Evolutionary conservation across 2,797 vertebrate species (phyloP).

Genomic region (Acrossocheilus wenchowensis): DNA sequence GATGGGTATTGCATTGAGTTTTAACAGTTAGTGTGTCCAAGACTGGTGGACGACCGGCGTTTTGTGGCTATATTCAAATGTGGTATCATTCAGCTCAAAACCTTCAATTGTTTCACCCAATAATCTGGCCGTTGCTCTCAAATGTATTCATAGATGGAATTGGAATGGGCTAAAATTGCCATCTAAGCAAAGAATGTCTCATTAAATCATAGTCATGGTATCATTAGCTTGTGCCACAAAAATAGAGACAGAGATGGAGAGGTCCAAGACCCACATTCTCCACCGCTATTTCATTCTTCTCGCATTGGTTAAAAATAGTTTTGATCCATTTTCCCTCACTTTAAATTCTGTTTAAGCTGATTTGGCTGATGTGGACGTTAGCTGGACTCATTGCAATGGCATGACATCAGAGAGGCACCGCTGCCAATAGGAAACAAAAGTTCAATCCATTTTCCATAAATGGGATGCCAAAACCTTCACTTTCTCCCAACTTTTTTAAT

Average conservation of each 20-base stretch:
- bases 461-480: slow-evolving; percentile 47
- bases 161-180: slow-evolving; percentile 46
- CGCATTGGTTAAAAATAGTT: slow-evolving; percentile 61
- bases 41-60: slow-evolving; percentile 12
- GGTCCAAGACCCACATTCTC: slow-evolving; percentile 41
- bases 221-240: slow-evolving; percentile 53
- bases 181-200: slow-evolving; percentile 54
- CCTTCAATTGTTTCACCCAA: slow-evolving; percentile 33
- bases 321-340: slow-evolving; percentile 52
- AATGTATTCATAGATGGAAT: slow-evolving; percentile 32
- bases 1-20: slow-evolving; percentile 56
- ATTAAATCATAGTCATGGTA: slow-evolving; percentile 59
- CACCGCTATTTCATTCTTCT: slow-evolving; percentile 52
- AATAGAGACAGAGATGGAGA: slow-evolving; percentile 54
- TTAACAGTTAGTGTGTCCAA: background rate
- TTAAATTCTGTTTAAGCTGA: slow-evolving; percentile 48
- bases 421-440: slow-evolving; percentile 57
- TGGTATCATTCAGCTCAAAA: slow-evolving; percentile 37
- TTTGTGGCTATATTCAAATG: slow-evolving; percentile 37
- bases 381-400: slow-evolving; percentile 56
- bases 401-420: slow-evolving; percentile 58
- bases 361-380: slow-evolving; percentile 57
- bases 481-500: slow-evolving; percentile 39
- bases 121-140: slow-evolving; percentile 38
- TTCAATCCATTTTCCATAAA: slow-evolving; percentile 59